Percentiles rank a stretch among this genome's conserved stretches.
These are phyloP conservation scores for Linnaemya vulpina DNA, from an alignment of 2,888 invertebrate genomes.

Conservation along the genomic window DNA sequence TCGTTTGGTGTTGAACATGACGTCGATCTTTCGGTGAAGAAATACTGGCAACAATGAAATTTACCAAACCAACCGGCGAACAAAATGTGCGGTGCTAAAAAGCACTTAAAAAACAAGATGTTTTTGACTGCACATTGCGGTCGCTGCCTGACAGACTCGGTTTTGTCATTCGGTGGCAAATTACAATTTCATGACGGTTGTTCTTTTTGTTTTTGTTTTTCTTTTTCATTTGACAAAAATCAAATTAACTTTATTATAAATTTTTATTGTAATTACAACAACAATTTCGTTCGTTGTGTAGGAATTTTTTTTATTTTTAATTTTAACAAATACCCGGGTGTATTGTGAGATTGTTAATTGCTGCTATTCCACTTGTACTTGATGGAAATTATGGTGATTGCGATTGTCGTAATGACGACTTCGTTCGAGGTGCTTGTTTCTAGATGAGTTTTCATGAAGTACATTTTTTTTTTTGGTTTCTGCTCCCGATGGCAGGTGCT, in stretches of 20 bases:
- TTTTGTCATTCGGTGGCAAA: conserved; percentile 45
- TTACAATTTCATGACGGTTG: conserved; percentile 55
- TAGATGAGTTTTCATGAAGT: conserved; percentile 29
- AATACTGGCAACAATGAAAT: conserved; percentile 31
- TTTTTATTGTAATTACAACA: conserved; percentile 48
- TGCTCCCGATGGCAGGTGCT: conserved; percentile 62
- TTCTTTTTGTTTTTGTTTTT: conserved; percentile 48
- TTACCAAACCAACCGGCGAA: conserved; percentile 12
- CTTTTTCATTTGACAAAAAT: conserved; percentile 48
- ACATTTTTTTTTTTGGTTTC: background rate
- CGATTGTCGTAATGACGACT: conserved; percentile 29
- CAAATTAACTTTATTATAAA: conserved; percentile 63
- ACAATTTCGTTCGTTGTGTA: conserved; percentile 33
- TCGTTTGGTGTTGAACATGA: conserved; percentile 26
- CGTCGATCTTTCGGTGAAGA: conserved; percentile 39
- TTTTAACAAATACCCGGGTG: conserved; percentile 3
- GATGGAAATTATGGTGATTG: conserved; percentile 19
- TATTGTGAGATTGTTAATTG: conserved; percentile 54
- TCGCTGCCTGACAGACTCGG: background rate
- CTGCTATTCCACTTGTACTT: conserved; percentile 44
- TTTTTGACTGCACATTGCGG: conserved; percentile 58
- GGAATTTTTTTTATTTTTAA: conserved; percentile 8
- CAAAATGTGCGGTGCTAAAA: background rate
- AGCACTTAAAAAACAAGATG: conserved; percentile 15
- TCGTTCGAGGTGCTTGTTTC: conserved; percentile 22